Evolutionary conservation across 2,797 vertebrate species (phyloP).

Genomic region (Tauraco hartlaubi): DNA sequence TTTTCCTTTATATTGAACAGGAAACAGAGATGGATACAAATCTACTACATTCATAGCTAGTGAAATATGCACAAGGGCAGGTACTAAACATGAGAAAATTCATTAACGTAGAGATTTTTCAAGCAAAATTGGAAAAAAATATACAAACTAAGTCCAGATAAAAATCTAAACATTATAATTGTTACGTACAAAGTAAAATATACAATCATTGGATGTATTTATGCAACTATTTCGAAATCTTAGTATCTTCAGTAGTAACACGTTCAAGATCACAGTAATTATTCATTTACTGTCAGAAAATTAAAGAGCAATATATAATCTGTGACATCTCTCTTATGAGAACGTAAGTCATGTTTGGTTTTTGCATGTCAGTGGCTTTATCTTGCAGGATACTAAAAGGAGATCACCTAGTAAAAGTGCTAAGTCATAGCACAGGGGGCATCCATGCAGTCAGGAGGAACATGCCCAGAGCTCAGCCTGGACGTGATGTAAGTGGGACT

Average conservation of each 20-base stretch:
- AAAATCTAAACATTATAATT: not conserved
- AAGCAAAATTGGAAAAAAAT: not conserved
- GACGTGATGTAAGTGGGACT: not conserved
- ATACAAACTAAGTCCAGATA: not conserved
- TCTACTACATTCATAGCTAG: not conserved
- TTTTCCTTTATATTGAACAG: not conserved
- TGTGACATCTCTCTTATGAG: not conserved
- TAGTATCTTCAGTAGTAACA: not conserved
- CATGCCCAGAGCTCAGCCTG: not conserved
- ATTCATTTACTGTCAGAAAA: not conserved
- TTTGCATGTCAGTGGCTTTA: not conserved
- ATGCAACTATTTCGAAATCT: not conserved
- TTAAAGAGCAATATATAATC: not conserved
- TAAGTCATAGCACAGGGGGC: not conserved
- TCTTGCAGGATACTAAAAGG: not conserved
- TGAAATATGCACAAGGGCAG: not conserved
- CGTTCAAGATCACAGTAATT: not conserved
- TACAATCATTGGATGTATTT: not conserved
- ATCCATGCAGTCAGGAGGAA: not conserved
- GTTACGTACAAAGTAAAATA: not conserved
- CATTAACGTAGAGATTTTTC: not conserved
- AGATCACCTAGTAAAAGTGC: not conserved
- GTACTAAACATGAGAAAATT: not conserved
- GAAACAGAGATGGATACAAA: not conserved
- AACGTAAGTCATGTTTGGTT: not conserved